A percentile compares a stretch with the other conserved stretches of the same genome.
These are phyloP conservation scores for Lethocerus indicus DNA, from an alignment of 1,140 invertebrate genomes.

Conservation along the genomic window DNA sequence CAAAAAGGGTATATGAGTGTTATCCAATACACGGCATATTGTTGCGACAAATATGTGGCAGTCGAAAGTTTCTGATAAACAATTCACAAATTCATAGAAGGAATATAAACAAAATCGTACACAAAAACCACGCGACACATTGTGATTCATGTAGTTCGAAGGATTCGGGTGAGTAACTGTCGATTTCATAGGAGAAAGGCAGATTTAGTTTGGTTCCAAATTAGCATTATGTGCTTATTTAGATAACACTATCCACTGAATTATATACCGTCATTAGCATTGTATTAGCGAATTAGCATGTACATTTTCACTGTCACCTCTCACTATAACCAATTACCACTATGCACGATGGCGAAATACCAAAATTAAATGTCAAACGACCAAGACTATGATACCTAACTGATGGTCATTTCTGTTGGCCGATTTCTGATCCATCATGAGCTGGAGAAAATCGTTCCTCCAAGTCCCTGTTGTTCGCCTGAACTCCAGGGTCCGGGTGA, in stretches of 20 bases:
- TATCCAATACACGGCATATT: too few species aligned
- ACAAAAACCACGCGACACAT: too few species aligned
- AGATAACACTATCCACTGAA: not conserved
- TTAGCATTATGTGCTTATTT: too few species aligned
- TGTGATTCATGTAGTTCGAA: too few species aligned
- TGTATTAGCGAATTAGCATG: not conserved
- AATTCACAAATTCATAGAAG: too few species aligned
- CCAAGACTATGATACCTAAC: not conserved
- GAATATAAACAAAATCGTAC: too few species aligned
- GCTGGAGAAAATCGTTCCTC: conserved; percentile 21
- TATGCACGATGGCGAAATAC: not conserved
- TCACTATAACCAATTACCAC: not conserved
- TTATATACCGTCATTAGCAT: not conserved
- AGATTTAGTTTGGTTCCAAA: too few species aligned
- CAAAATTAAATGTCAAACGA: not conserved
- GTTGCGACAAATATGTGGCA: too few species aligned
- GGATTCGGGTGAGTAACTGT: too few species aligned
- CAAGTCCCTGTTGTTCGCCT: conserved; percentile 15
- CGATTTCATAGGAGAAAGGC: too few species aligned
- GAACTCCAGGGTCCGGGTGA: conserved; percentile 16
- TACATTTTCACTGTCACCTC: not conserved
- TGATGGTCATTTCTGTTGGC: not conserved
- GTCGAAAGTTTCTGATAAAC: too few species aligned
- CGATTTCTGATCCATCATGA: conserved; percentile 17
- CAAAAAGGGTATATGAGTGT: too few species aligned